Base-by-base conservation (phyloP, 1,140 invertebrate genomes). In the Aphelenchoides besseyi region DNA sequence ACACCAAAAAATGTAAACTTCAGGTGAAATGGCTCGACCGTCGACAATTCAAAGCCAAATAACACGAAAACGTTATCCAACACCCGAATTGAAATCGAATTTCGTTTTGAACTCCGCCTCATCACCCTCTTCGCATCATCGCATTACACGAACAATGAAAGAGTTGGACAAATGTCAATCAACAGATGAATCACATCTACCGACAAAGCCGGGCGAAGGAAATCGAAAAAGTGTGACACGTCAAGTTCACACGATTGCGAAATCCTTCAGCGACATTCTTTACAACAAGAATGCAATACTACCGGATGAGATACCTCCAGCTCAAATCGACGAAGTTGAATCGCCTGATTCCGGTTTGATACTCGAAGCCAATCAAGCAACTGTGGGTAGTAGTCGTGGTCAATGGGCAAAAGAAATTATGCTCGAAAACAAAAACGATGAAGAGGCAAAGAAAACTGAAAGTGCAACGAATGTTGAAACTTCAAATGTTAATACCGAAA, bases 381-480 rank as follows among this genome's bases (percentile, higher is more conserved):
- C 81, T 2, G 83, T 82, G 9, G 81, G 81, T 26, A 48, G 57
- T 53, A 78, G 81, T 23, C 52, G 79, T 37, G 83, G 81, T 28
- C 73, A 85, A 62, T 85, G 82, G 83, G 83, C 75, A 1, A 83
- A 83, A 52, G 73, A 82, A 33, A 55, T 81, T 41, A 18, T 84
- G 41, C 71, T 67, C 23, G 71, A 72, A 35, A 70, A 70, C 16
- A 82, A 83, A 29, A 36, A 61, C 32, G 77, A 66, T 3, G 37
- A 52, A 2, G 55, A 30, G 3, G 62, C 29, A 66, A 76, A 75
- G 54, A 74, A 64, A 55, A 26, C 30, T 68, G 26, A 69, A 29
- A 55, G 35, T 33, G n/a, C 5, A 66, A 18, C 57, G 61, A 18
- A 23, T 8, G 55, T 5, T n/a, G n/a, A n/a, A 59, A 18, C 5